Evolutionary conservation across 2,113 vertebrate species (phyloP).

Genomic region (Octodon degus): DNA sequence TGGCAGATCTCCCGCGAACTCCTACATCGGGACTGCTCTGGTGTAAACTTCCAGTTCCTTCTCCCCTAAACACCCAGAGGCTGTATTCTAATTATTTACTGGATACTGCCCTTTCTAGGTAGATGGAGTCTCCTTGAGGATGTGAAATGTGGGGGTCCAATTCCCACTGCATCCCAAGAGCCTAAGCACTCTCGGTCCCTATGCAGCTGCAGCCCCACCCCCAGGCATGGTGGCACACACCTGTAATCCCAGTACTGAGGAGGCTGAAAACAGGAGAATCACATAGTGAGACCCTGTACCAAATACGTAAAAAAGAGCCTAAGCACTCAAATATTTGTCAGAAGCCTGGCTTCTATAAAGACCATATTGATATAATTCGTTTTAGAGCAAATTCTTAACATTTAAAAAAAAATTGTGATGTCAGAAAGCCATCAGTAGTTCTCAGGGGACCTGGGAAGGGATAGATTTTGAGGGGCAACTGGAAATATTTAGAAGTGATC

Average conservation of each 20-base stretch:
- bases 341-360: slow-evolving; percentile 20
- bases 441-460: neutral
- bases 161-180: neutral
- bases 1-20: neutral
- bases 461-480: neutral
- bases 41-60: neutral
- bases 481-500: neutral
- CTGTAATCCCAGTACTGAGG: no score
- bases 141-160: neutral
- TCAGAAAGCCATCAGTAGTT: neutral
- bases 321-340: slow-evolving; percentile 40
- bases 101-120: neutral
- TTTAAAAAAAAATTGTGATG: neutral
- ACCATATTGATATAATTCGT: neutral
- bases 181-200: neutral
- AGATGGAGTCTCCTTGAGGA: neutral
- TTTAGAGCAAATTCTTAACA: slow-evolving; percentile 35
- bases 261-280: no score
- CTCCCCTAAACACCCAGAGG: neutral
- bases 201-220: no score
- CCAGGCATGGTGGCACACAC: no score
- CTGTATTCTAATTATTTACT: neutral
- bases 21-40: neutral
- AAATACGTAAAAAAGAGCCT: no score
- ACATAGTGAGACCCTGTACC: no score